Percentiles rank a stretch among this genome's conserved stretches.
phyloP scores from a whole-genome alignment of 2,888 invertebrate species.

The Eristalinus sepulchralis region DNA sequence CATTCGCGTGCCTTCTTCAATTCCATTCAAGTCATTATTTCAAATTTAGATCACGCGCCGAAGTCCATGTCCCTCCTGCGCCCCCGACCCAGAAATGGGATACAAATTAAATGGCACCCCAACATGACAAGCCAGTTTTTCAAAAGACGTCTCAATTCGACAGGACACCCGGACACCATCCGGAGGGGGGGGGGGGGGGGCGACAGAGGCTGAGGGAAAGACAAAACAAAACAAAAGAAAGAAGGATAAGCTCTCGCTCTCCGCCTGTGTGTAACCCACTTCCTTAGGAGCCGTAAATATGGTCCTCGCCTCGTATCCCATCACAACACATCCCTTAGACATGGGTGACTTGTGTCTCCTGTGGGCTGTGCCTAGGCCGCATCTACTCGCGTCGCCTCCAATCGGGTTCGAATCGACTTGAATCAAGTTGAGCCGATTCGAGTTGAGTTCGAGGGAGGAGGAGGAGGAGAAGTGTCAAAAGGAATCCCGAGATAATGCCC shows the following conservation, averaged over 20 bases:
- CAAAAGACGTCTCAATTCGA: constrained; percentile 17
- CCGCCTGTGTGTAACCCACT: neutral
- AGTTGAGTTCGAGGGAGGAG: neutral
- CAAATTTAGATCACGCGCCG: constrained; percentile 59
- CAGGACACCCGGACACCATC: neutral
- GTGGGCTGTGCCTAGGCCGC: neutral
- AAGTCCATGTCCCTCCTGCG: constrained; percentile 11
- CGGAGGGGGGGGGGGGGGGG: neutral
- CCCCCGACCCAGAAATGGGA: constrained; percentile 35
- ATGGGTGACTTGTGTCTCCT: neutral
- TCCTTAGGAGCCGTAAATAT: neutral
- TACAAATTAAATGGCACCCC: constrained; percentile 69
- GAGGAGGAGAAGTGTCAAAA: constrained; percentile 39
- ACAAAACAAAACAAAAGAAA: neutral
- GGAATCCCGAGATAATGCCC: constrained; percentile 53
- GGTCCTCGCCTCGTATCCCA: neutral
- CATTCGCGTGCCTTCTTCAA: constrained; percentile 14
- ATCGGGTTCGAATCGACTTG: no score
- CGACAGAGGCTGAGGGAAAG: no score
- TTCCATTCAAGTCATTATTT: constrained; percentile 48
- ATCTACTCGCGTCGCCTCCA: no score
- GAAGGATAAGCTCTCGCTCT: neutral
- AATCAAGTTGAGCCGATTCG: neutral
- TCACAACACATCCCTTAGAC: neutral
- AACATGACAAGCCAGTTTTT: constrained; percentile 66